Evolutionary conservation across 2,888 invertebrate genomes (phyloP).

Genomic region (Hydriomena furcata): DNA sequence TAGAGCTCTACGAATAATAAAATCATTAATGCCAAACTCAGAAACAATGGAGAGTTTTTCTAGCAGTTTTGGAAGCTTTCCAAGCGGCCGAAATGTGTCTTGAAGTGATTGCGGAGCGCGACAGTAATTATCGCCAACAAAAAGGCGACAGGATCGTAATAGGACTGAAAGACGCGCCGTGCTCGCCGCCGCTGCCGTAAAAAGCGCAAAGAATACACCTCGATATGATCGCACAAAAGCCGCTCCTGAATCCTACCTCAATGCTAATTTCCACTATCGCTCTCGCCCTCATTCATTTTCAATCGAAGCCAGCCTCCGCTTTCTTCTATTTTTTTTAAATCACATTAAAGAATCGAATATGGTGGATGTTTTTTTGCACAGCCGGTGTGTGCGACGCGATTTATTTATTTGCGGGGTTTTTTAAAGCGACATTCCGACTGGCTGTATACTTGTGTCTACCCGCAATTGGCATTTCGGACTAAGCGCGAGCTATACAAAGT

Average conservation of each 20-base stretch:
- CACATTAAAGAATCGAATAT: conserved; percentile 84
- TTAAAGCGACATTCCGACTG: conserved; percentile 82
- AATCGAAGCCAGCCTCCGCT: conserved; percentile 78
- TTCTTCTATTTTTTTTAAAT: conserved; percentile 80
- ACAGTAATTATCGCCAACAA: conserved; percentile 76
- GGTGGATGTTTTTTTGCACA: conserved; percentile 75
- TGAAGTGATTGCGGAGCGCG: conserved; percentile 49
- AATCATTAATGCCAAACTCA: conserved; percentile 20
- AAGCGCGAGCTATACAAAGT: conserved; percentile 82
- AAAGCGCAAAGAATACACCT: conserved; percentile 84
- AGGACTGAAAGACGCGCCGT: conserved; percentile 68
- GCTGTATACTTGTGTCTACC: conserved; percentile 83
- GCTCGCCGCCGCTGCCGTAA: conserved; percentile 69
- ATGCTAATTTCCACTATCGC: conserved; percentile 85
- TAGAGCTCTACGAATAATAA: conserved; percentile 18
- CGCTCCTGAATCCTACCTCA: conserved; percentile 81
- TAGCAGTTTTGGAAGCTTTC: conserved; percentile 29
- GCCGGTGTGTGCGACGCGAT: conserved; percentile 80
- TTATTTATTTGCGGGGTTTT: conserved; percentile 82
- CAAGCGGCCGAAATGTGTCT: conserved; percentile 43
- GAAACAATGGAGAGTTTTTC: conserved; percentile 27
- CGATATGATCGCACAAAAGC: conserved; percentile 84
- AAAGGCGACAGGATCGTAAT: conserved; percentile 77
- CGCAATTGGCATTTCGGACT: conserved; percentile 83
- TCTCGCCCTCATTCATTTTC: conserved; percentile 83